A percentile compares a stretch with the other conserved stretches of the same genome.
These are phyloP conservation scores for Caprella mutica DNA, from an alignment of 2,888 invertebrate species.

Conservation along the genomic window DNA sequence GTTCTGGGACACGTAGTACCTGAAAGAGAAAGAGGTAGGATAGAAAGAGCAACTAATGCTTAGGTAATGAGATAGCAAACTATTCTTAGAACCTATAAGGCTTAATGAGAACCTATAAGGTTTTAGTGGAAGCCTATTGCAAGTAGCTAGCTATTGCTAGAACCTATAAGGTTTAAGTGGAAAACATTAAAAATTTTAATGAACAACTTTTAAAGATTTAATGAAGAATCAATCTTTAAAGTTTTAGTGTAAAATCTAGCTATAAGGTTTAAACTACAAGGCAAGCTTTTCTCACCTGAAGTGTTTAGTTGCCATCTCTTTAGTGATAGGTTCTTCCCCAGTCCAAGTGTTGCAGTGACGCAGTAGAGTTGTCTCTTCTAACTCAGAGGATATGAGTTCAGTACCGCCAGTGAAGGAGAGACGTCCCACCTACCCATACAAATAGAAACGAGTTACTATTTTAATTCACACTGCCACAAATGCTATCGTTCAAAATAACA, in stretches of 20 bases:
- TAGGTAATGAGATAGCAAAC: neutral
- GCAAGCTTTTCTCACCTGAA: slow-evolving; percentile 14
- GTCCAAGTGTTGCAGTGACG: slow-evolving; percentile 58
- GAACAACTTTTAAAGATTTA: no score
- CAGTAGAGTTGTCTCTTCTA: slow-evolving; percentile 74
- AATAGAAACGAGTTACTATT: neutral
- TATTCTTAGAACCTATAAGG: neutral
- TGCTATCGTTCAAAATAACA: neutral
- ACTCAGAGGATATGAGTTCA: slow-evolving; percentile 68
- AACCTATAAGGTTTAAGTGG: no score
- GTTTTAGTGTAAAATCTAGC: no score
- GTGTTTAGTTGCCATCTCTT: slow-evolving; percentile 44
- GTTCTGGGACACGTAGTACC: slow-evolving; percentile 85
- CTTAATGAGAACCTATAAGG: no score
- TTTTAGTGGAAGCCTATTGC: no score
- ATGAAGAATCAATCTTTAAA: no score
- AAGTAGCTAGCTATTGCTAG: no score
- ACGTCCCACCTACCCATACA: slow-evolving; percentile 61
- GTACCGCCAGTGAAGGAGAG: slow-evolving; percentile 74
- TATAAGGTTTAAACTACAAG: no score
- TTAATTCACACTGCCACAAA: neutral
- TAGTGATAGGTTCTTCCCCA: slow-evolving; percentile 39
- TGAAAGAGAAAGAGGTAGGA: slow-evolving; percentile 47
- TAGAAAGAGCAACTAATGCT: no score
- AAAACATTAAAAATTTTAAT: no score